Evolutionary conservation across 2,113 vertebrate genomes (phyloP), one percentile per base, ranked within the genome.

Genomic region (Gobio gobio): DNA sequence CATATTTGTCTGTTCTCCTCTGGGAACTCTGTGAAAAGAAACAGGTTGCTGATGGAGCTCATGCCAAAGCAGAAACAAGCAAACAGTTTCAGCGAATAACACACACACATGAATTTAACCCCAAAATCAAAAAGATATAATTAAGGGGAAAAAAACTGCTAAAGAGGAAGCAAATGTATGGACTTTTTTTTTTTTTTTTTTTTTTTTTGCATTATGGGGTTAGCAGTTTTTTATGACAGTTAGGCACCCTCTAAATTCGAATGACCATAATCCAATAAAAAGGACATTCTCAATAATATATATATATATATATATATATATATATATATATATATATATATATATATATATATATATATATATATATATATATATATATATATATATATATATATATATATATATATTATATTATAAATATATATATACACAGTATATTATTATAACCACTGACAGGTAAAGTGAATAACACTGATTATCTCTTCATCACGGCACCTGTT

Each of bases 1-100:
- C 58, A 79, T 79, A 26, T 79, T 47, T 20, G 13, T 45, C 13
- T 80, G 8, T 63, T 79, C 6, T 79, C n/a, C 14, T 26, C 63
- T 80, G 78, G 40, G 58, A 78, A 78, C 29, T 43, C 12, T 61
- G 20, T 78, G 26, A 80, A 63, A 24, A 47, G 78, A 80, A 80
- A 64, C 58, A 80, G 36, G 58, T 80, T 80, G 58, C 8, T 29
- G 40, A 63, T 79, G 58, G 6, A 24, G 12, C 7, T 26, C 14
- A 40, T 63, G 78, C 58, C 78, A 47, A 79, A 63, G 14, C 33
- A 78, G 77, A 61, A 43, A 61, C 56, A 78, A 78, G 22, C 10
- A 74, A 43, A 74, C 12, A 12, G 18, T 70, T 70, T 16, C 33
- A 74, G 22, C 22, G 4, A 40, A 9, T 43, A 40, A 16, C 56